Percentiles rank a stretch among this genome's conserved stretches.
These are phyloP conservation scores for Dermochelys coriacea DNA, from an alignment of 2,797 vertebrate genomes.

Conservation along the genomic window DNA sequence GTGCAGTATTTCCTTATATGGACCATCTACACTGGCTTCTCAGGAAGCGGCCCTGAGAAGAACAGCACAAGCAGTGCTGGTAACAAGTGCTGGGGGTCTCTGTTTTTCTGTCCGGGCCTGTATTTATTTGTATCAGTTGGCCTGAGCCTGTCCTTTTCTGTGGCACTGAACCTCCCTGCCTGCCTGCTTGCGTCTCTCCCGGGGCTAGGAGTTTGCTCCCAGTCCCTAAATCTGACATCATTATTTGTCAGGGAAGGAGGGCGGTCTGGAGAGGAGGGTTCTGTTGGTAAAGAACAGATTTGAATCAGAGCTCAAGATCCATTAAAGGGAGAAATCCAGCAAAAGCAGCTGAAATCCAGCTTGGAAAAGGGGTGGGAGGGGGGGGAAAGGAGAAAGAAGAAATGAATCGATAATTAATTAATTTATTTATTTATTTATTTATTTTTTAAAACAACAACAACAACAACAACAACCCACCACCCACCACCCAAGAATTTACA, in stretches of 20 bases:
- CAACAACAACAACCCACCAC: not conserved
- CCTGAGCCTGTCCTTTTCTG: not conserved
- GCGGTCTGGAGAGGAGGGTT: not conserved
- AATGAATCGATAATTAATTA: not conserved
- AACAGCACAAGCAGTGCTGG: not conserved
- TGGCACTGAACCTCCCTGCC: too few relatives aligned
- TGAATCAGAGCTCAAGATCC: constrained; percentile 1
- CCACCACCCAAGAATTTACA: not conserved
- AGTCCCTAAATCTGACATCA: constrained; percentile 16
- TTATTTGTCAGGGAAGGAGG: constrained; percentile 1
- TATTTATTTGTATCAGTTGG: not conserved
- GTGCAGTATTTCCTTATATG: not conserved
- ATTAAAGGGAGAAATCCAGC: not conserved
- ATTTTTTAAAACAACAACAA: not conserved
- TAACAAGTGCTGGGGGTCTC: not conserved
- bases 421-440: too few relatives aligned
- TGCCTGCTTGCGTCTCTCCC: not conserved
- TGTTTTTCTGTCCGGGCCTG: not conserved
- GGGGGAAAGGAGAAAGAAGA: not conserved
- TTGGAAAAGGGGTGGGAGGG: not conserved
- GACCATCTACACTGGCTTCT: constrained; percentile 11
- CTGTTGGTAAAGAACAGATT: not conserved
- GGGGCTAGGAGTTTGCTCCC: not conserved
- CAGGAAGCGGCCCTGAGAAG: not conserved
- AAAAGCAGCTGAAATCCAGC: not conserved